These are phyloP conservation scores for Rutpela maculata DNA, from an alignment of 2,888 invertebrate genomes.

Conservation along the genomic window DNA sequence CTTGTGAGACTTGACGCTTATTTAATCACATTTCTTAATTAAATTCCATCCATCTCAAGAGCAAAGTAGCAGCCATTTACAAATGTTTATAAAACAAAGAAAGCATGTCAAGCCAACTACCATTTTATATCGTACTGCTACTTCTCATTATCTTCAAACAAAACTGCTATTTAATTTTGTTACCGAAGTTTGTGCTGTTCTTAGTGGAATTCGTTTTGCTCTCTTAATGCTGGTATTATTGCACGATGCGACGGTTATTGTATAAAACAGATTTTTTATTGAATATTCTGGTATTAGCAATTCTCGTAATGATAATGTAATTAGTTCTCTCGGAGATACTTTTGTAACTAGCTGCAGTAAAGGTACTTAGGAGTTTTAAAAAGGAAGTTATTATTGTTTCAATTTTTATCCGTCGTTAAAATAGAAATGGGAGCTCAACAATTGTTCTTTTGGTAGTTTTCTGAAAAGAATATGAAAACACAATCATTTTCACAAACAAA, in stretches of 20 bases:
- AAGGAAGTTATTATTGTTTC: too few species aligned
- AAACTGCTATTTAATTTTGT: conserved; percentile 30
- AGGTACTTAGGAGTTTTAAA: too few species aligned
- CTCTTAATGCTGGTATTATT: background rate
- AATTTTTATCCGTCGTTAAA: too few species aligned
- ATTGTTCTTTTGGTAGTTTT: too few species aligned
- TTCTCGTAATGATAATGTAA: background rate
- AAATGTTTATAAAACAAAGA: conserved; percentile 38
- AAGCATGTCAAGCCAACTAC: conserved; percentile 27
- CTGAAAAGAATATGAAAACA: too few species aligned
- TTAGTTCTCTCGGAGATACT: background rate
- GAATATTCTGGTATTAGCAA: background rate
- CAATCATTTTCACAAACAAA: too few species aligned
- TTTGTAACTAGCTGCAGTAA: too few species aligned
- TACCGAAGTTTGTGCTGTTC: conserved; percentile 17
- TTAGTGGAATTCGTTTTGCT: background rate
- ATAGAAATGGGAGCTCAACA: too few species aligned
- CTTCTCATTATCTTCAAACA: conserved; percentile 31
- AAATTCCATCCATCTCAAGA: conserved; percentile 36
- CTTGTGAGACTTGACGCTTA: conserved; percentile 25
- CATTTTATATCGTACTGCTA: conserved; percentile 33
- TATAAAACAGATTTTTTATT: background rate
- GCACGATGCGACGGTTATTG: background rate
- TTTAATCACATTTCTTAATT: conserved; percentile 36
- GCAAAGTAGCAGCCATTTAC: conserved; percentile 35